Conservation (phyloP, 2,797 vertebrate species). For the Ficedula albicollis region DNA sequence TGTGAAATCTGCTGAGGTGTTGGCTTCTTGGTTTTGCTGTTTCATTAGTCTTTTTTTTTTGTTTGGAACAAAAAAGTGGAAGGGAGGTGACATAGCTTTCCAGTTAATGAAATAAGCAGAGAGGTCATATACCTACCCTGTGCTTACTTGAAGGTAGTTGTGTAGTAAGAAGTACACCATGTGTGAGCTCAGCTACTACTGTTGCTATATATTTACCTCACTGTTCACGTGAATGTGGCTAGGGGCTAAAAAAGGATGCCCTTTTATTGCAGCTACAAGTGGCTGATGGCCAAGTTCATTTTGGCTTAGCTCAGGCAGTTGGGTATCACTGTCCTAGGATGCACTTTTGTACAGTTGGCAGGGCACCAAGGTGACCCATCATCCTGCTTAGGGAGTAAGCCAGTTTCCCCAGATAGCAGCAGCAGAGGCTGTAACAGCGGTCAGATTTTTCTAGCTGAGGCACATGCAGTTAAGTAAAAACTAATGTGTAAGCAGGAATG, state of each 20-base stretch:
- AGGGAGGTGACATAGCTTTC: background rate
- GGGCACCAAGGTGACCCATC: background rate
- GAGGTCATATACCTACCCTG: background rate
- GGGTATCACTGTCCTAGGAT: background rate
- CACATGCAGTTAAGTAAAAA: background rate
- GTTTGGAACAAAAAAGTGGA: background rate
- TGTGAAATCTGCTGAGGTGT: background rate
- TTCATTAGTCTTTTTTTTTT: background rate
- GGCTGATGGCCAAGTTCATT: background rate
- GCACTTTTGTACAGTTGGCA: background rate
- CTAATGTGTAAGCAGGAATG: background rate
- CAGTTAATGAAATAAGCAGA: background rate
- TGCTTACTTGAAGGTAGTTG: background rate
- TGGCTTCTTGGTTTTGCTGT: background rate
- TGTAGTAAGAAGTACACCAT: fast-evolving
- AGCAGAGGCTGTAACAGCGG: background rate
- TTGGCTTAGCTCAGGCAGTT: background rate
- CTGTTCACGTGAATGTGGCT: fast-evolving
- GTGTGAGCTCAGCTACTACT: background rate
- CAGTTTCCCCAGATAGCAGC: background rate
- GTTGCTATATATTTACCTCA: background rate
- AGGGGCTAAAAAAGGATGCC: background rate
- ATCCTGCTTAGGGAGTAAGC: background rate
- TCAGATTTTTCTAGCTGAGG: background rate
- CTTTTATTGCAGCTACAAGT: background rate